A percentile compares a stretch with the other conserved stretches of the same genome.
Evolutionary conservation across 2,113 vertebrate species (phyloP).

Genomic region (Gallinago paraguaiae): DNA sequence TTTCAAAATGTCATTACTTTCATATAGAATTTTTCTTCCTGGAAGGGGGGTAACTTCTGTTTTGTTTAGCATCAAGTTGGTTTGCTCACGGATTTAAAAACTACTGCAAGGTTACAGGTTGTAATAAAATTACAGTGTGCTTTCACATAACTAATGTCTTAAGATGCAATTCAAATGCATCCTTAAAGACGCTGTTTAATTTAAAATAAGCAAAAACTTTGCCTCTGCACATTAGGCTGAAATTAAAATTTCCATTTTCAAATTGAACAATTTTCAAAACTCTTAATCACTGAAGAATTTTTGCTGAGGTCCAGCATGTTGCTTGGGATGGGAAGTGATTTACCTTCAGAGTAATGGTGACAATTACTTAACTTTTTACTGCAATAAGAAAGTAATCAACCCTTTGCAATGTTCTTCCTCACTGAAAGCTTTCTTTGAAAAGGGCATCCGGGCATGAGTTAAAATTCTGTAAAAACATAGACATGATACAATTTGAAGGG

Average conservation of each 20-base stretch:
- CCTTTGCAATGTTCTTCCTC: not conserved
- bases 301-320: not conserved
- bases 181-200: not conserved
- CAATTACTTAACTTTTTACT: not conserved
- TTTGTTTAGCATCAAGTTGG: not conserved
- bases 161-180: not conserved
- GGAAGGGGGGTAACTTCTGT: not conserved
- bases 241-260: not conserved
- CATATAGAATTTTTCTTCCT: not conserved
- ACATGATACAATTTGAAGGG: not conserved
- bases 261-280: not conserved
- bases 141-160: not conserved
- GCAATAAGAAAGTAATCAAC: not conserved
- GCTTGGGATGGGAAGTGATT: not conserved
- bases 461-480: not conserved
- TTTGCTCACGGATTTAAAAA: not conserved
- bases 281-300: not conserved
- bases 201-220: not conserved
- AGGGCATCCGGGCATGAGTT: not conserved
- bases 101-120: not conserved
- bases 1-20: not conserved
- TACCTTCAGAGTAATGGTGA: not conserved
- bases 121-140: not conserved
- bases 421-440: not conserved
- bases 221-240: not conserved